Conservation (phyloP, 2,888 invertebrate species). For the Agrochola lota region DNA sequence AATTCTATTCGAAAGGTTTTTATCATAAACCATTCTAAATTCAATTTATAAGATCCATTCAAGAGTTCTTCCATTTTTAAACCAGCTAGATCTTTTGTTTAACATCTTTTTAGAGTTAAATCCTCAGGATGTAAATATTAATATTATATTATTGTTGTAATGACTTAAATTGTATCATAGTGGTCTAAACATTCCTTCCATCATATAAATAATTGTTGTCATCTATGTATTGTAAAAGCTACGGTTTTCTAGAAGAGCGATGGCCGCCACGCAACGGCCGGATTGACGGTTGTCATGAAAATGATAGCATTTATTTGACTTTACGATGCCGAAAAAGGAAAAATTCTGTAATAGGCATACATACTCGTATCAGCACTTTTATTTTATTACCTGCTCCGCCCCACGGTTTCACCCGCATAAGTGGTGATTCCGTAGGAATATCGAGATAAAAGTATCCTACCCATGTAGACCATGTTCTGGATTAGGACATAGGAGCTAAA, state of each 20-base stretch:
- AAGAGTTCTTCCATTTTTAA: conserved; percentile 20
- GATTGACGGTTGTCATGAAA: not conserved
- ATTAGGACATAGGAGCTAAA: too few relatives aligned
- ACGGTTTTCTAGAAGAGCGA: not conserved
- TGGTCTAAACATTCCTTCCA: conserved; percentile 70
- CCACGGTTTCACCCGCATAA: too few relatives aligned
- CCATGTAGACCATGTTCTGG: too few relatives aligned
- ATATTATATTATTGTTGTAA: conserved; percentile 32
- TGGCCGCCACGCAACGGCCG: too few relatives aligned
- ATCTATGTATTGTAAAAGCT: conserved; percentile 18
- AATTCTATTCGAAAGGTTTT: not conserved
- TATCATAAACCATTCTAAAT: not conserved
- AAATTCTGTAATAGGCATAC: too few relatives aligned
- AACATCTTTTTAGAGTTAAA: conserved; percentile 26
- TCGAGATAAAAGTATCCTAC: too few relatives aligned
- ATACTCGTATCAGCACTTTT: too few relatives aligned
- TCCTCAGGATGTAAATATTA: conserved; percentile 27
- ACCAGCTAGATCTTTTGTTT: conserved; percentile 39
- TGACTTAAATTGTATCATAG: conserved; percentile 56
- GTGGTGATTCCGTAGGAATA: too few relatives aligned
- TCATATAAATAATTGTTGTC: conserved; percentile 19
- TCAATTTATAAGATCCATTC: not conserved
- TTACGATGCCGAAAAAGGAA: not conserved
- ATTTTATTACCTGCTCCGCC: too few relatives aligned
- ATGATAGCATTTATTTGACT: not conserved